phyloP scores from a whole-genome alignment of 1,140 invertebrate genomes.

The Pachyrhynchus sulphureomaculatus region DNA sequence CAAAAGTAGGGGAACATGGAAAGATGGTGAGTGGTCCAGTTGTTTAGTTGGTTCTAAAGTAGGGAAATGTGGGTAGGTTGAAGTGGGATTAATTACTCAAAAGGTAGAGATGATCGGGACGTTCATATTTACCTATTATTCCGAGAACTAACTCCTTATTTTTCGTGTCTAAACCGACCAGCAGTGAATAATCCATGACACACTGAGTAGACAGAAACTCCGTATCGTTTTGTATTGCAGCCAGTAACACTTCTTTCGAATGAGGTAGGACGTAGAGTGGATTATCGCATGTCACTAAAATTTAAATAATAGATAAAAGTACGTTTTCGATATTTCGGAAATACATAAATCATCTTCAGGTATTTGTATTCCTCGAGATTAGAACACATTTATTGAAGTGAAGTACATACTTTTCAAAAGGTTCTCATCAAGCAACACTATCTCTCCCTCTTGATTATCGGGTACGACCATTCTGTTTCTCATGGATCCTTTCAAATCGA shows the following conservation, averaged over 20 bases:
- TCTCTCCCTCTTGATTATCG: slow-evolving; percentile 68
- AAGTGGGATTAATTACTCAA: too few species aligned
- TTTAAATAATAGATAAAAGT: neutral
- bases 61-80: too few species aligned
- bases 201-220: slow-evolving; percentile 79
- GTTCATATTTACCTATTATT: slow-evolving; percentile 86
- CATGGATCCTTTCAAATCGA: slow-evolving; percentile 96
- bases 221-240: slow-evolving; percentile 89
- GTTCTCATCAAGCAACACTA: slow-evolving; percentile 95
- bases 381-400: neutral
- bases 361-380: too few species aligned
- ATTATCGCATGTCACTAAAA: slow-evolving; percentile 85
- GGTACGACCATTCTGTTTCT: slow-evolving; percentile 85
- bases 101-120: too few species aligned
- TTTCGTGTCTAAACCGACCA: slow-evolving; percentile 88
- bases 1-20: too few species aligned
- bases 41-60: too few species aligned
- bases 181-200: slow-evolving; percentile 98
- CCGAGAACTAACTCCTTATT: slow-evolving; percentile 87
- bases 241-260: slow-evolving; percentile 87
- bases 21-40: too few species aligned
- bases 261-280: slow-evolving; percentile 90
- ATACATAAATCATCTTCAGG: too few species aligned
- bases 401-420: slow-evolving; percentile 78
- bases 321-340: neutral